Base-by-base conservation (phyloP, 2,888 invertebrate genomes). In the Slavum lentiscoides region DNA sequence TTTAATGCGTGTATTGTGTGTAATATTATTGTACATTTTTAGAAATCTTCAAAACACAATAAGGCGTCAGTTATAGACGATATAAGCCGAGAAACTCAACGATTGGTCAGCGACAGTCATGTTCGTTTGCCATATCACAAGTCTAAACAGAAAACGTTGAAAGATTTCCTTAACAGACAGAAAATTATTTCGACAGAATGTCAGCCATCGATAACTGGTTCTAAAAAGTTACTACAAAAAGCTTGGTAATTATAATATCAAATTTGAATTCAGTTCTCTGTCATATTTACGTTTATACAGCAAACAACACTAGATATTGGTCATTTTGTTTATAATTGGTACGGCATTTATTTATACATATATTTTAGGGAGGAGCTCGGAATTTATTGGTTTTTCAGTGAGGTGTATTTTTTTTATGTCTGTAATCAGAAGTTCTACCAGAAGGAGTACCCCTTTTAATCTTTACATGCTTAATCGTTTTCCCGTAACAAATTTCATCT, bases 111-210 rank as follows among this genome's bases (percentile, higher is more conserved):
- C 84, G 94, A 95, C 86, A 91, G 91, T 23, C 88, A 90, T 82
- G 89, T 95, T 15, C 91, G 91, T 62, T 87, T 97, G 59, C 96
- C 96, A 0, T 96, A 96, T 86, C 96, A 96, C 86, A 90, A 91
- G 85, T 95, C 96, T 2, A 94, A 93, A 85, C 91, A 92, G 61
- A 89, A 92, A 77, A 91, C 92, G 0, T 87, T 96, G 0, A 90
- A 93, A 85, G 96, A 95, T 85, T 95, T 96, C 84, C 89, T 94
- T 84, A 88, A 88, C 66, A 87, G 89, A 83, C 87, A 88, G 11
- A 86, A 86, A 83, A 85, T 87, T 13, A 49, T 13, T 62, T 85
- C 87, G 13, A 87, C 88, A 19, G 86, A 87, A 39, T 59, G 19
- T 59, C 64, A 80, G 43, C 64, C 58, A n/a, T 80, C 80, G n/a